Evolutionary conservation across 2,113 vertebrate species (phyloP), one percentile per base, ranked within the genome.

Genomic region (Chiloscyllium plagiosum): DNA sequence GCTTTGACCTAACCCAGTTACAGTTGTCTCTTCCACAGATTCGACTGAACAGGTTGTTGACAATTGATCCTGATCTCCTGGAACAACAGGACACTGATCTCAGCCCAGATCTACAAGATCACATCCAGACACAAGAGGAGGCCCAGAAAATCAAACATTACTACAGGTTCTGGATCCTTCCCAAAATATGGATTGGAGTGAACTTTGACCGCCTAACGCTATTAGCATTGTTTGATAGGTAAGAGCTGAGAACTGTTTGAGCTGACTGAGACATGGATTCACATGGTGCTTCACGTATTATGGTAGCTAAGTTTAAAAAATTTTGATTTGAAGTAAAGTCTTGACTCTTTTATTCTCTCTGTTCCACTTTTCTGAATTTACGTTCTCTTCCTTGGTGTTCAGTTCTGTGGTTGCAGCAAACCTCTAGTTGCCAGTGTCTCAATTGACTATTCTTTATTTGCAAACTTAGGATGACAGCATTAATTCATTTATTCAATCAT

Each of bases 121-220:
- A 98, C 26, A 98, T 99, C 0, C 97, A 98, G 96, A 98, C 98
- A 96, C 97, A 97, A 80, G 98, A 98, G 96, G 98, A 98, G 83
- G 97, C 98, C 42, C 98, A 97, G 96, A 99, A 99, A 97, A 97
- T 98, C 96, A 98, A 98, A 97, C 99, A 99, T 97, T 99, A 99
- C 97, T 99, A 99, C 96, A 98, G 99, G 96, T 98, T 99, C 97
- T 99, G 99, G 99, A 98, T 99, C 89, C 97, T 99, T 94, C 99
- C 99, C 17, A 98, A 98, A 96, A 97, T 99, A 42, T 99, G 99
- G 99, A 98, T 99, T 89, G 98, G 99, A 95, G 98, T 99, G 97
- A 98, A 98, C 98, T 99, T 99, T 97, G 99, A 99, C 97, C 98
- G 99, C 97, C 98, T 99, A 96, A 99, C 99, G 22, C 98, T 99